These are phyloP conservation scores for Polypedilum pembai DNA, from an alignment of 1,140 invertebrate genomes.

Conservation along the genomic window DNA sequence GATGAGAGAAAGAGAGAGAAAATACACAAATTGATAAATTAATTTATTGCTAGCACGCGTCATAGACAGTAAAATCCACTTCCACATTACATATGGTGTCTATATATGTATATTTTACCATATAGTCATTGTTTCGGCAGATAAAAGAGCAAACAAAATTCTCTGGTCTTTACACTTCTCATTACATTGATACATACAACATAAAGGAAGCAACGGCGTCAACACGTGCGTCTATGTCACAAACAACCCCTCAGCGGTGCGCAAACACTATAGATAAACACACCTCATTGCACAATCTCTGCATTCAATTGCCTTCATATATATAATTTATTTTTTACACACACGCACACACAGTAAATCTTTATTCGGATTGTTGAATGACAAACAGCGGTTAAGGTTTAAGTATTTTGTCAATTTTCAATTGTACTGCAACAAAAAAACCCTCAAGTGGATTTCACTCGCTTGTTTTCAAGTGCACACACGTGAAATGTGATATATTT, in stretches of 20 bases:
- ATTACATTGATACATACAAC: neutral
- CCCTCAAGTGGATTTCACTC: neutral
- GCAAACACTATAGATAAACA: neutral
- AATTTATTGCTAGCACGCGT: slow-evolving; percentile 26
- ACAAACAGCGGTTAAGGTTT: no score
- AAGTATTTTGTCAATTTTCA: neutral
- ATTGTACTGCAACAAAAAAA: neutral
- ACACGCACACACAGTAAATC: no score
- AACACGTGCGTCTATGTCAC: neutral
- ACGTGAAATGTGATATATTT: slow-evolving; percentile 11
- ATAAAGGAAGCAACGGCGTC: neutral
- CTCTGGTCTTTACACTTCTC: neutral
- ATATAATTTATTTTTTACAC: neutral
- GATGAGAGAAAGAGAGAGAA: neutral
- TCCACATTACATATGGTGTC: no score
- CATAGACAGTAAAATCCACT: neutral
- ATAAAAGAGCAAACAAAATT: no score
- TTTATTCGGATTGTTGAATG: no score
- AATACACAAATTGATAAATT: slow-evolving; percentile 24
- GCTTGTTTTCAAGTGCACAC: neutral
- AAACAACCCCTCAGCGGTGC: neutral
- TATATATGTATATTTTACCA: no score
- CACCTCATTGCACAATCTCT: slow-evolving; percentile 16
- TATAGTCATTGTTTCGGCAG: no score
- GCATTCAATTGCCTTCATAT: neutral